Percentiles rank a stretch among this genome's conserved stretches.
phyloP scores from a whole-genome alignment of 2,888 invertebrate species.

The Sicus ferrugineus region DNA sequence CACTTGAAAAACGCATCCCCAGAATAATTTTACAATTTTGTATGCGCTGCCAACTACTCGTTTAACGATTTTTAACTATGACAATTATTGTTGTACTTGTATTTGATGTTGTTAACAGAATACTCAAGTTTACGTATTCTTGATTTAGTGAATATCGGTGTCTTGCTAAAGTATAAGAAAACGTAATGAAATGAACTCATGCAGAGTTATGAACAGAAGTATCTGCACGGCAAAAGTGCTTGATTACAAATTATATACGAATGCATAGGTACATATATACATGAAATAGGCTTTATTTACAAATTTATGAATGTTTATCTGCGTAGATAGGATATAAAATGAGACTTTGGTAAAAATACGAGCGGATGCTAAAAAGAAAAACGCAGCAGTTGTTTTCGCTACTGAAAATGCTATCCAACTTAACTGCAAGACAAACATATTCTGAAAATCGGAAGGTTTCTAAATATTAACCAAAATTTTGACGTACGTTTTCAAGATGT shows the following conservation, averaged over 20 bases:
- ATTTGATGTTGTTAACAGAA: constrained; percentile 30
- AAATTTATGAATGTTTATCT: constrained; percentile 25
- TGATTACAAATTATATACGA: constrained; percentile 14
- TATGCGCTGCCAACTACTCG: constrained; percentile 21
- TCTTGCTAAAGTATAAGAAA: constrained; percentile 31
- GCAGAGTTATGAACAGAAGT: constrained; percentile 5
- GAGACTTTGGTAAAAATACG: constrained; percentile 1
- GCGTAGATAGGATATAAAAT: constrained; percentile 28
- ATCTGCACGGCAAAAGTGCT: constrained; percentile 4
- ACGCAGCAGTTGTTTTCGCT: neutral
- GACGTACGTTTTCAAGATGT: neutral
- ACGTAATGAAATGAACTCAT: constrained; percentile 13
- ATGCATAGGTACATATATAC: constrained; percentile 17
- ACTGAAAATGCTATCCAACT: neutral
- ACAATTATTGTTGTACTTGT: constrained; percentile 34
- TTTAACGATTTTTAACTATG: neutral
- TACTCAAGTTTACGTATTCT: constrained; percentile 10
- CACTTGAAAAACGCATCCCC: constrained; percentile 13
- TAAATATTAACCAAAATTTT: neutral
- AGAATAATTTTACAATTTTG: constrained; percentile 36
- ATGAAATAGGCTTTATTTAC: constrained; percentile 22
- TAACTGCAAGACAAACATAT: neutral
- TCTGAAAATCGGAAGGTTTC: constrained; percentile 15
- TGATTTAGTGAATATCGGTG: constrained; percentile 32
- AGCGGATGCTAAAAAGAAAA: neutral